These are phyloP conservation scores for Vespertilio murinus DNA, from an alignment of 2,797 vertebrate genomes.

Conservation along the genomic window DNA sequence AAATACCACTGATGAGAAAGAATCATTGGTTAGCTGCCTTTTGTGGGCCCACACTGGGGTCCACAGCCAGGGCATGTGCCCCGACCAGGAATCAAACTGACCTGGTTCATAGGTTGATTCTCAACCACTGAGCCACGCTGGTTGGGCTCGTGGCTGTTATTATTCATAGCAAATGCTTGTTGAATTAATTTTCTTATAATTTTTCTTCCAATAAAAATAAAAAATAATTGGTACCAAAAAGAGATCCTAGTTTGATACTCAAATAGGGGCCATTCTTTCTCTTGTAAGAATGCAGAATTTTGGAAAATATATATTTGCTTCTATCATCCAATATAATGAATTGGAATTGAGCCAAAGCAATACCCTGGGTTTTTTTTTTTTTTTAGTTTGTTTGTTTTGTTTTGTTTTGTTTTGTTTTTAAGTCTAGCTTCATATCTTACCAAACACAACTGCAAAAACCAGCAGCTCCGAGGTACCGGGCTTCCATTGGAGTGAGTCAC, in stretches of 20 bases:
- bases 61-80: no score
- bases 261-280: background rate
- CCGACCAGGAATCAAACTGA: no score
- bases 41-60: no score
- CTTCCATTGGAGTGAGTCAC: background rate
- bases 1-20: no score
- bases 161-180: background rate
- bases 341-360: background rate
- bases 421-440: background rate
- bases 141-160: background rate
- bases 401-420: background rate
- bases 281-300: background rate
- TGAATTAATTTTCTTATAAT: background rate
- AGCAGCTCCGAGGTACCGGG: background rate
- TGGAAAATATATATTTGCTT: background rate
- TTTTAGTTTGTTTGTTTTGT: no score
- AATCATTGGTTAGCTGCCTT: no score
- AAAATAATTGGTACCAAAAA: background rate
- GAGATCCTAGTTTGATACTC: background rate
- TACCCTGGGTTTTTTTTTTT: background rate
- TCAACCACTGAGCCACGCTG: no score
- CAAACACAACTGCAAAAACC: background rate
- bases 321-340: background rate
- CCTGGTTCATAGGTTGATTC: no score
- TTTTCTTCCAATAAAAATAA: constrained; percentile 24